A percentile compares a stretch with the other conserved stretches of the same genome.
Evolutionary conservation across 2,797 vertebrate species (phyloP).

Genomic region (Coilia nasus): DNA sequence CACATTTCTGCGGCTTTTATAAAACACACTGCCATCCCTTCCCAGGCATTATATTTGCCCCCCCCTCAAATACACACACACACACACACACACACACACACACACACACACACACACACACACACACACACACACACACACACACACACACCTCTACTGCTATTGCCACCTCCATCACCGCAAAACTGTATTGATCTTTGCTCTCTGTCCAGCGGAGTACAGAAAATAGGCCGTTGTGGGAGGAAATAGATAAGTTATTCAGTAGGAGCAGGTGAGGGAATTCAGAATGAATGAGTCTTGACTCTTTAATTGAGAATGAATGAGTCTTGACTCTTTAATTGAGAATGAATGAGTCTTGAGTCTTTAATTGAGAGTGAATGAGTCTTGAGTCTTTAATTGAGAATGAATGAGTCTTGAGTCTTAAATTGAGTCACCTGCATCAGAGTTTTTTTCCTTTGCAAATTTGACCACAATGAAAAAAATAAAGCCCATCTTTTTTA

Average conservation of each 20-base stretch:
- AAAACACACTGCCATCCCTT: constrained; percentile 52
- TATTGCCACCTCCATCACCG: constrained; percentile 25
- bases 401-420: too few species aligned
- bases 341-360: background rate
- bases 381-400: background rate
- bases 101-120: background rate
- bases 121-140: background rate
- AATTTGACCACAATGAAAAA: background rate
- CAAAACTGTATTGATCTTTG: constrained; percentile 60
- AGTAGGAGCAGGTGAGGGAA: background rate
- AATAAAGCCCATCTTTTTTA: background rate
- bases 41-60: constrained; percentile 42
- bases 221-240: constrained; percentile 46
- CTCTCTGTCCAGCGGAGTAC: constrained; percentile 53
- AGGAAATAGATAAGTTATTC: constrained; percentile 37
- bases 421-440: constrained; percentile 5
- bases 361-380: background rate
- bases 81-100: background rate
- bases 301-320: background rate
- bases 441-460: background rate
- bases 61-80: background rate
- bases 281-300: background rate
- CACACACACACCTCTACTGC: background rate
- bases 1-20: constrained; percentile 46
- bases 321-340: background rate